These are phyloP conservation scores for Intellagama lesueurii DNA, from an alignment of 2,797 vertebrate genomes.

Conservation along the genomic window DNA sequence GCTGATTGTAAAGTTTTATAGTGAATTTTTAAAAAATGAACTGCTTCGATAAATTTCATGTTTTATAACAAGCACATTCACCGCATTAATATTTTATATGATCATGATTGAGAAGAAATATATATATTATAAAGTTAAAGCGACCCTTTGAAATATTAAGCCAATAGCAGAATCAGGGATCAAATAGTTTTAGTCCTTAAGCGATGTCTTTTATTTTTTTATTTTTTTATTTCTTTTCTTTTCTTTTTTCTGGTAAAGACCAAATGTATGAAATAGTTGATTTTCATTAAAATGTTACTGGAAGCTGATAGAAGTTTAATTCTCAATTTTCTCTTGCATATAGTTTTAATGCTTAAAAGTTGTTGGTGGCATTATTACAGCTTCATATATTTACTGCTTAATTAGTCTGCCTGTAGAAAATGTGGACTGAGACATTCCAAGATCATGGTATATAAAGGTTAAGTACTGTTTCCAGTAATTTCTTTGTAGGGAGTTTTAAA, in stretches of 20 bases:
- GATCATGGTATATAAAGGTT: slow-evolving; percentile 66
- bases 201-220: not conserved
- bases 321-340: slow-evolving; percentile 55
- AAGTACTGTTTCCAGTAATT: slow-evolving; percentile 77
- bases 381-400: slow-evolving; percentile 65
- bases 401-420: slow-evolving; percentile 62
- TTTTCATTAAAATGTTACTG: slow-evolving; percentile 63
- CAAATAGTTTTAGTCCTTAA: slow-evolving; percentile 49
- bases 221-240: not conserved
- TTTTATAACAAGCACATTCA: slow-evolving; percentile 44
- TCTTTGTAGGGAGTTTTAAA: slow-evolving; percentile 66
- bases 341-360: slow-evolving; percentile 48
- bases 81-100: slow-evolving; percentile 57
- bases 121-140: not conserved
- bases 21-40: slow-evolving; percentile 43
- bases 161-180: slow-evolving; percentile 34
- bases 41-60: slow-evolving; percentile 39
- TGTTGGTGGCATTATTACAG: slow-evolving; percentile 55
- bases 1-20: slow-evolving; percentile 45
- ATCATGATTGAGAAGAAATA: slow-evolving; percentile 53
- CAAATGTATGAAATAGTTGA: slow-evolving; percentile 57
- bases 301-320: slow-evolving; percentile 68
- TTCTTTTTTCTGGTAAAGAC: not conserved
- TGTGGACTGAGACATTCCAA: slow-evolving; percentile 60
- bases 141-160: slow-evolving; percentile 15